A percentile compares a stretch with the other conserved stretches of the same genome.
phyloP scores from a whole-genome alignment of 92 coral and sea anemone genomes.

The Diadumene lineata region DNA sequence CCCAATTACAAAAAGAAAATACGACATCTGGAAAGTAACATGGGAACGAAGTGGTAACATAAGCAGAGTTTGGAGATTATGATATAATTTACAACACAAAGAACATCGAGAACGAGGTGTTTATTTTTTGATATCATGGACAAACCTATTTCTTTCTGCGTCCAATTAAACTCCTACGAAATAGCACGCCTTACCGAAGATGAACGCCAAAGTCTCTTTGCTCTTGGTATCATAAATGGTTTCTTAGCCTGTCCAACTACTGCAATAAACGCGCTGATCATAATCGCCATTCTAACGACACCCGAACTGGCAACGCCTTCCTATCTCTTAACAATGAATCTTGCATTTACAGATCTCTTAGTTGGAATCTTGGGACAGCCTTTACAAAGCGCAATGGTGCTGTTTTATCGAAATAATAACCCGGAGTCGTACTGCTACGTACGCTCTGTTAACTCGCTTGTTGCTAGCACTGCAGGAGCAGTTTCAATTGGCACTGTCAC shows the following conservation, averaged over 20 bases:
- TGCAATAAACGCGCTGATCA: slow-evolving; percentile 1
- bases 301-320: slow-evolving; percentile 19
- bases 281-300: slow-evolving; percentile 11
- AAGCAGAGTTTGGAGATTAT: no score
- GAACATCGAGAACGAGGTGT: no score
- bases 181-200: neutral
- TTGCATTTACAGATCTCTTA: slow-evolving; percentile 9
- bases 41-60: no score
- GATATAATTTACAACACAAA: no score
- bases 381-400: neutral
- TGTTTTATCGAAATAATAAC: neutral
- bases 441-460: neutral
- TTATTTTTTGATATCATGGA: neutral
- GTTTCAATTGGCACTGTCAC: slow-evolving; percentile 24
- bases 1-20: no score
- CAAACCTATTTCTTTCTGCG: neutral
- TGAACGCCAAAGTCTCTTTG: neutral
- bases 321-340: slow-evolving; percentile 15
- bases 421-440: slow-evolving; percentile 5
- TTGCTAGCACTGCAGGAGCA: neutral
- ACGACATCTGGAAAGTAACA: no score
- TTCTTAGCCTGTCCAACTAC: slow-evolving; percentile 17
- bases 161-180: neutral
- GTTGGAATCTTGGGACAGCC: slow-evolving; percentile 13
- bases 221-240: neutral